Conservation (phyloP, 2,797 vertebrate genomes). For the Sebastes melanostomus region DNA sequence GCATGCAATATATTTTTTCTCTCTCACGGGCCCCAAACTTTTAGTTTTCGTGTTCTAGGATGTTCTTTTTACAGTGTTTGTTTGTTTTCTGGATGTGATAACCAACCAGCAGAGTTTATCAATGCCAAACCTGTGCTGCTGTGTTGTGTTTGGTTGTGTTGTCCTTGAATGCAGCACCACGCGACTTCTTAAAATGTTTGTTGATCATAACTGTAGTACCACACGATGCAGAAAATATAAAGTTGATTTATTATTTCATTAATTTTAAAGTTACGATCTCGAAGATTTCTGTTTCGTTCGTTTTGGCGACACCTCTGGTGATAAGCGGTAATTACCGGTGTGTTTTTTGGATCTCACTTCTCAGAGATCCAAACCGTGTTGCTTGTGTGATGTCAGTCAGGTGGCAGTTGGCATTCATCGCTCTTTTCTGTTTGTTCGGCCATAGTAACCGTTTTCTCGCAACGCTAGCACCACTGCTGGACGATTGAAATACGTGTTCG, state of each 20-base stretch:
- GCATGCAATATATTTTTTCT: background rate
- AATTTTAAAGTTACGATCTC: background rate
- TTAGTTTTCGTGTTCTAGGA: background rate
- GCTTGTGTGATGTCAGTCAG: background rate
- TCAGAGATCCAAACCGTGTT: background rate
- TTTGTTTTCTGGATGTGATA: background rate
- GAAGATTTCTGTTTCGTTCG: background rate
- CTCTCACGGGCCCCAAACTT: background rate
- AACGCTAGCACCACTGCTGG: too few species aligned
- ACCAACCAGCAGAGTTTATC: background rate
- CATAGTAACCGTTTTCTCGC: too few species aligned
- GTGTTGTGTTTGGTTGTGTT: background rate
- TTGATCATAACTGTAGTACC: background rate
- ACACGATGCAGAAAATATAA: background rate
- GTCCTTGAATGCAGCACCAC: background rate
- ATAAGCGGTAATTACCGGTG: background rate
- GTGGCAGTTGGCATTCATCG: too few species aligned
- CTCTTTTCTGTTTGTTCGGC: too few species aligned
- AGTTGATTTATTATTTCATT: background rate
- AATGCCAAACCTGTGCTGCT: background rate
- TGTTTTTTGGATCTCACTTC: background rate
- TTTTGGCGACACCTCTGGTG: background rate
- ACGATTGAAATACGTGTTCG: too few species aligned
- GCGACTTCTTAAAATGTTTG: background rate
- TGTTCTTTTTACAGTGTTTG: background rate